These are phyloP conservation scores for Hylaea fasciaria DNA, from an alignment of 2,888 invertebrate species.

Conservation along the genomic window DNA sequence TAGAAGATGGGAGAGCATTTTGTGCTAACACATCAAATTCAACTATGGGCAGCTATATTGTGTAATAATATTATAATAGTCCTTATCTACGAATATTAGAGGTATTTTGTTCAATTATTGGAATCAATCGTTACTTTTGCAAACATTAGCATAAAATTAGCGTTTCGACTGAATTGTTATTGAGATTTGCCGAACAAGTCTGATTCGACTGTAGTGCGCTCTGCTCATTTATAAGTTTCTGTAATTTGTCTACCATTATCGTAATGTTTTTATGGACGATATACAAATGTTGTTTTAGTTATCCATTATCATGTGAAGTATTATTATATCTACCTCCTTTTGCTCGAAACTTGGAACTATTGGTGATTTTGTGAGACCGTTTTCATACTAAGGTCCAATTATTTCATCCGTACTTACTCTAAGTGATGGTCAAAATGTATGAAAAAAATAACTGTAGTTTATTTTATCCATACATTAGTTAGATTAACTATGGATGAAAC, in stretches of 20 bases:
- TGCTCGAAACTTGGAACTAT: background rate
- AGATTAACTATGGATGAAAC: too few species aligned
- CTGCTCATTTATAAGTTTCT: conserved; percentile 50
- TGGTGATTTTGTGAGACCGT: too few species aligned
- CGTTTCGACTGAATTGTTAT: conserved; percentile 70
- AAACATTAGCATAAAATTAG: conserved; percentile 56
- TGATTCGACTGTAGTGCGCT: conserved; percentile 59
- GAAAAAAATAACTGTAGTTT: too few species aligned
- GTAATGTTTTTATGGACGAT: background rate
- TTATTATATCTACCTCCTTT: background rate
- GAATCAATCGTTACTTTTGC: conserved; percentile 33
- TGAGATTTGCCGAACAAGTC: conserved; percentile 69
- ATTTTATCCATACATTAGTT: too few species aligned
- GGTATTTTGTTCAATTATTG: conserved; percentile 34
- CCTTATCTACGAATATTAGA: conserved; percentile 45
- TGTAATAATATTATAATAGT: conserved; percentile 52
- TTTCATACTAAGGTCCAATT: background rate
- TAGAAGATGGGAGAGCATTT: conserved; percentile 50
- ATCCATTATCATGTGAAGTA: background rate
- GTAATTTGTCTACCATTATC: conserved; percentile 36
- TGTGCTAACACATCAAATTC: conserved; percentile 63
- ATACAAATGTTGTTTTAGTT: background rate
- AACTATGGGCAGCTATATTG: conserved; percentile 76
- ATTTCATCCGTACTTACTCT: background rate
- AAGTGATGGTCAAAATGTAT: too few species aligned